These are phyloP conservation scores for Monomorium pharaonis DNA, from an alignment of 1,140 invertebrate species.

Conservation along the genomic window DNA sequence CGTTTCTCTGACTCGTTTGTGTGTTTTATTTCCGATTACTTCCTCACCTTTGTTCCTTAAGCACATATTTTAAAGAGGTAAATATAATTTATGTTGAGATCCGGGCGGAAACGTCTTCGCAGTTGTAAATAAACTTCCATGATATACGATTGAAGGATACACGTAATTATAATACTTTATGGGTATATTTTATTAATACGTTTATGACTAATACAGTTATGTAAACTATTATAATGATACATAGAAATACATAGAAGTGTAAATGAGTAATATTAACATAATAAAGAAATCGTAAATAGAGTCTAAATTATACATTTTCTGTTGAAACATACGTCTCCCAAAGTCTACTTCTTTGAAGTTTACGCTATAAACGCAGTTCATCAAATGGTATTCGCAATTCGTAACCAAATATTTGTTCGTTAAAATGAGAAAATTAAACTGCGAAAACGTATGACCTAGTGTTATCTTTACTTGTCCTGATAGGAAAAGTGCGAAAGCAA, in stretches of 20 bases:
- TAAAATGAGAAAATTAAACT: slow-evolving; percentile 22
- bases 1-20: neutral
- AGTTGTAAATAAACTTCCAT: neutral
- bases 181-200: too few relatives aligned
- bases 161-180: too few relatives aligned
- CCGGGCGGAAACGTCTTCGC: neutral
- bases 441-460: neutral
- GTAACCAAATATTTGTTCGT: slow-evolving; percentile 22
- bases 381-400: neutral
- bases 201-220: too few relatives aligned
- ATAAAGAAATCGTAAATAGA: neutral
- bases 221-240: too few relatives aligned
- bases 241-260: too few relatives aligned
- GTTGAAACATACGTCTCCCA: too few relatives aligned
- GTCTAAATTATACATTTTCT: neutral
- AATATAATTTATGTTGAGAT: neutral
- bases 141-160: neutral
- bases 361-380: neutral
- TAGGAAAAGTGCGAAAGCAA: slow-evolving; percentile 33
- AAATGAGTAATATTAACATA: neutral
- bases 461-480: neutral
- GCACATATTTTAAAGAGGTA: slow-evolving; percentile 33
- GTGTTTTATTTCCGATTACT: neutral
- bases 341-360: neutral
- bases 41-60: neutral